These are phyloP conservation scores for Pandemis cinnamomeana DNA, from an alignment of 2,888 invertebrate genomes.

Conservation along the genomic window DNA sequence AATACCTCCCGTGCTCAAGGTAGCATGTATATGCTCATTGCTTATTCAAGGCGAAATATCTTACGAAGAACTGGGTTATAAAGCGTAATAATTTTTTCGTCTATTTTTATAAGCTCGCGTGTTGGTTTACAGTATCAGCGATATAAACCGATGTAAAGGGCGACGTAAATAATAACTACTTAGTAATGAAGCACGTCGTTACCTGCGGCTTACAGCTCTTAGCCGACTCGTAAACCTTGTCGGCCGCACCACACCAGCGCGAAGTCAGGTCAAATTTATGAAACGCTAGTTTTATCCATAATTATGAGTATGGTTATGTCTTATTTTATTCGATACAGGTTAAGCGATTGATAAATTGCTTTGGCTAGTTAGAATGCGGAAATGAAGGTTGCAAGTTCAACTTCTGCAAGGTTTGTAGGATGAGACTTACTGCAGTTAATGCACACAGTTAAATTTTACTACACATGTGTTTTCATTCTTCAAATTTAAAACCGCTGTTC, in stretches of 20 bases:
- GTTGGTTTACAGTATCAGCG: conserved; percentile 57
- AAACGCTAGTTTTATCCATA: conserved; percentile 42
- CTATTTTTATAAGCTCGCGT: conserved; percentile 49
- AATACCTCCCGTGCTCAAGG: conserved; percentile 16
- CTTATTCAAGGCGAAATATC: conserved; percentile 39
- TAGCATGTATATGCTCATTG: conserved; percentile 20
- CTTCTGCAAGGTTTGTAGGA: conserved; percentile 2
- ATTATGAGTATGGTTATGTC: conserved; percentile 44
- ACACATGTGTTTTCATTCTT: neutral
- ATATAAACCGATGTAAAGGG: conserved; percentile 58
- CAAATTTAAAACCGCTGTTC: neutral
- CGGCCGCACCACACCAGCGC: conserved; percentile 33
- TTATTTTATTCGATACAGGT: conserved; percentile 33
- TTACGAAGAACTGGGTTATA: conserved; percentile 40
- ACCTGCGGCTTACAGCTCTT: conserved; percentile 64
- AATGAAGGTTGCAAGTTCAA: conserved; percentile 10
- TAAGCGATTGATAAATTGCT: conserved; percentile 22
- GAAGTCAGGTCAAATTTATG: conserved; percentile 57
- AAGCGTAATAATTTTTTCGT: conserved; percentile 48
- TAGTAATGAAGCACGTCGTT: conserved; percentile 72
- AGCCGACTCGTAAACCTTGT: conserved; percentile 59
- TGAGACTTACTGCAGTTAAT: neutral
- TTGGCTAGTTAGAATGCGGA: conserved; percentile 13
- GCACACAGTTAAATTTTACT: neutral
- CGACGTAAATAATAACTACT: conserved; percentile 69